A percentile compares a stretch with the other conserved stretches of the same genome.
Evolutionary conservation across 2,888 invertebrate species (phyloP).

Genomic region (Tipula helvola): DNA sequence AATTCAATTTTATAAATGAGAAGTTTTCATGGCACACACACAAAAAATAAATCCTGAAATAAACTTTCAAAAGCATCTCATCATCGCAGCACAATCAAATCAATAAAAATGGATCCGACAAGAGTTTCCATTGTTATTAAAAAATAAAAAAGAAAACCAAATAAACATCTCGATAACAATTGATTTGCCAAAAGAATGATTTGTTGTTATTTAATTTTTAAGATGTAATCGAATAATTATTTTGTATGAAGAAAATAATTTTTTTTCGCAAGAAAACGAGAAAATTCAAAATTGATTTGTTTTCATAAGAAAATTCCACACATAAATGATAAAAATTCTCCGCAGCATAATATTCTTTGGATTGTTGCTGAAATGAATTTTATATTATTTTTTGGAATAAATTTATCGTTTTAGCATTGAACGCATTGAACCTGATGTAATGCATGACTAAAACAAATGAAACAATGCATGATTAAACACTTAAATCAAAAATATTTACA

Average conservation of each 20-base stretch:
- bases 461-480: too few species aligned
- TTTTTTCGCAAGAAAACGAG: background rate
- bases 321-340: background rate
- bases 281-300: background rate
- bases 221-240: background rate
- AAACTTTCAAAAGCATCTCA: background rate
- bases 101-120: background rate
- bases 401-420: background rate
- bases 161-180: background rate
- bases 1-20: background rate
- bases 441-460: too few species aligned
- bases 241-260: background rate
- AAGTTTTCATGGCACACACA: background rate
- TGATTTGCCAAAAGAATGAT: background rate
- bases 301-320: background rate
- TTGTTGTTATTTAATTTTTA: slow-evolving; percentile 4
- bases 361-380: background rate
- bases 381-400: background rate
- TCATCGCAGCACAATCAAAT: background rate
- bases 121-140: background rate
- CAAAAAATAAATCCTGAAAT: background rate
- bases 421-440: too few species aligned
- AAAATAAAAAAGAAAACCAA: background rate
- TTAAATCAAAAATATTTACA: too few species aligned
- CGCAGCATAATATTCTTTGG: background rate